phyloP scores from a whole-genome alignment of 2,888 invertebrate genomes.

The Eupeodes latifasciatus region DNA sequence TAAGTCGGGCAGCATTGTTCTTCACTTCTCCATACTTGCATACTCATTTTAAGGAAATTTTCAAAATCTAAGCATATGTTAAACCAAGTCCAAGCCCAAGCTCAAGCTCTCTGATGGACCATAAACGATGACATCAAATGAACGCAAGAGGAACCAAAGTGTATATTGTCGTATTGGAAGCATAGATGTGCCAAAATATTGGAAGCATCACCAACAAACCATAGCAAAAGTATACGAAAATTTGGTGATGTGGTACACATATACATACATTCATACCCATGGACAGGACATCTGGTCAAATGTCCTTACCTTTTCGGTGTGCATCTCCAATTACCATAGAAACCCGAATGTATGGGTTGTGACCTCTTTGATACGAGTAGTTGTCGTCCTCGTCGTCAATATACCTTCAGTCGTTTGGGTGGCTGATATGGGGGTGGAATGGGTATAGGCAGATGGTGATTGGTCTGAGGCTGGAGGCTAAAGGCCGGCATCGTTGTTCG shows the following conservation, averaged over 20 bases:
- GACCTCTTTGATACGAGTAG: slow-evolving; percentile 4
- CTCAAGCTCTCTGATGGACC: slow-evolving; percentile 42
- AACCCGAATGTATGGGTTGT: slow-evolving; percentile 30
- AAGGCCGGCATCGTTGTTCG: not conserved
- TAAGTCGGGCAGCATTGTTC: slow-evolving; percentile 31
- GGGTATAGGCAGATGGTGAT: too few species aligned
- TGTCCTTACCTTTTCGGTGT: slow-evolving; percentile 66
- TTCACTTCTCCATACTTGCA: not conserved
- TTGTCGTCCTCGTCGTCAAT: slow-evolving; percentile 12
- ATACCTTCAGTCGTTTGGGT: not conserved
- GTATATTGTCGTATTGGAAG: not conserved
- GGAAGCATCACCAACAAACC: slow-evolving; percentile 20
- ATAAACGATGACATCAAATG: slow-evolving; percentile 54
- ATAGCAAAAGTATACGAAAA: slow-evolving; percentile 40
- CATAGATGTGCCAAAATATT: slow-evolving; percentile 28
- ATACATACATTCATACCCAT: not conserved
- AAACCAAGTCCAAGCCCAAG: not conserved
- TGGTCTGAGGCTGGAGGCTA: too few species aligned
- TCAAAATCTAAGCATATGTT: slow-evolving; percentile 30
- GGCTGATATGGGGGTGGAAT: too few species aligned
- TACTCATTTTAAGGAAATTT: slow-evolving; percentile 43
- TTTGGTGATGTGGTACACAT: slow-evolving; percentile 19
- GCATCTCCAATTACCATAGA: slow-evolving; percentile 43
- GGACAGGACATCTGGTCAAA: slow-evolving; percentile 68
- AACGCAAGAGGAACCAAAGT: slow-evolving; percentile 35